Evolutionary conservation across 2,797 vertebrate genomes (phyloP).

Genomic region (Nasua narica): DNA sequence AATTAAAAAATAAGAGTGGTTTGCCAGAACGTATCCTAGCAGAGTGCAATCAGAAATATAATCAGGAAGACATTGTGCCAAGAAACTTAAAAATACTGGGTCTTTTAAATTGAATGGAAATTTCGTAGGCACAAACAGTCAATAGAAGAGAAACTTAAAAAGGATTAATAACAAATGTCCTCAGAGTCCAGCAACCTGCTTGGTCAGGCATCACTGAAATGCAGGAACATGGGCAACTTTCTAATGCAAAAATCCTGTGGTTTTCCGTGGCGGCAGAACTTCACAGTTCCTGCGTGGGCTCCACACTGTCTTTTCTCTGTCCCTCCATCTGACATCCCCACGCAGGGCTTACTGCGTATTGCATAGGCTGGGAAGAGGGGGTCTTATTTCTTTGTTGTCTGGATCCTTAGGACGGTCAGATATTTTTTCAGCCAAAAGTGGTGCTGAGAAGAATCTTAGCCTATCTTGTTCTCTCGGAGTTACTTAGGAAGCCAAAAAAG

Average conservation of each 20-base stretch:
- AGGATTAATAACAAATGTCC: constrained; percentile 48
- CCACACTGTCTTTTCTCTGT: accelerated
- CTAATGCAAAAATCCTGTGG: not conserved
- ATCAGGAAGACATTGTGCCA: constrained; percentile 8
- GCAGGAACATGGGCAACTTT: not conserved
- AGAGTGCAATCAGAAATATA: constrained; percentile 41
- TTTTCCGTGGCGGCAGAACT: not conserved
- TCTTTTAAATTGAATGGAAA: constrained; percentile 49
- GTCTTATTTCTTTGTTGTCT: not conserved
- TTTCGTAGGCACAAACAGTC: not conserved
- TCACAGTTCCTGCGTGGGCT: not conserved
- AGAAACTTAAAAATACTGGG: not conserved
- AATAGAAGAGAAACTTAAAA: constrained; percentile 34
- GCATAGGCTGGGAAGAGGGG: not conserved
- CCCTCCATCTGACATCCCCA: not conserved
- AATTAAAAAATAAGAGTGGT: constrained; percentile 25
- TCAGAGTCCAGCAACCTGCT: not conserved
- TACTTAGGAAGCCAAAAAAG: not conserved
- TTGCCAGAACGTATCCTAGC: not conserved
- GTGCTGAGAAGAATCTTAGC: not conserved
- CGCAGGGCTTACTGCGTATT: not conserved
- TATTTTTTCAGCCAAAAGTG: not conserved
- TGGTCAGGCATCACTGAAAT: constrained; percentile 38
- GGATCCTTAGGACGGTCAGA: not conserved
- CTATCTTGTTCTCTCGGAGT: constrained; percentile 4